Conservation (phyloP, 2,888 invertebrate species). For the Nemapogon koenigi region DNA sequence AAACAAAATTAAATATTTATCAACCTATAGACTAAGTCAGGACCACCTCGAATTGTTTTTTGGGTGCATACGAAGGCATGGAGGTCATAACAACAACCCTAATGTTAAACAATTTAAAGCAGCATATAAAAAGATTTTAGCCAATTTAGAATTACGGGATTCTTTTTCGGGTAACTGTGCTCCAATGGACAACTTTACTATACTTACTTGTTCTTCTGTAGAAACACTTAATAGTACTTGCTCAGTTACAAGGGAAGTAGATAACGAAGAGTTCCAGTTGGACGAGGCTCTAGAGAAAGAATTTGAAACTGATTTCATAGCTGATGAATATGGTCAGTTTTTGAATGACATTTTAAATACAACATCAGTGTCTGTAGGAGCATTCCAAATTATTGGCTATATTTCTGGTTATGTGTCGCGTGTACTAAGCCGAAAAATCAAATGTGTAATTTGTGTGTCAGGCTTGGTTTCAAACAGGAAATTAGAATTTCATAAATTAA, state of each 20-base stretch:
- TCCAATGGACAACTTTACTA: not conserved
- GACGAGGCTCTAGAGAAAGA: too few relatives aligned
- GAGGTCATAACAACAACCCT: not conserved
- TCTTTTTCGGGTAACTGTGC: not conserved
- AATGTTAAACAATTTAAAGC: too few relatives aligned
- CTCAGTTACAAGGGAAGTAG: not conserved
- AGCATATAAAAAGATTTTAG: not conserved
- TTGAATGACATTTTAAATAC: not conserved
- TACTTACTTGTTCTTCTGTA: not conserved
- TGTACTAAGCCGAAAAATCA: slow-evolving; percentile 2
- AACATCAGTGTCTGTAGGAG: not conserved
- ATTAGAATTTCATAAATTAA: not conserved
- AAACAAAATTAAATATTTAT: not conserved
- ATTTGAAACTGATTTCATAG: not conserved
- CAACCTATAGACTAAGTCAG: not conserved
- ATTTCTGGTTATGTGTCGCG: slow-evolving; percentile 4
- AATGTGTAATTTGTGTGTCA: slow-evolving; percentile 5
- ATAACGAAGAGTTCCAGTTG: not conserved
- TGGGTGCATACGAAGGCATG: not conserved
- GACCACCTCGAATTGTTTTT: not conserved
- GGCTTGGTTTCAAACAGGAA: slow-evolving; percentile 1
- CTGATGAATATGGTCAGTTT: not conserved
- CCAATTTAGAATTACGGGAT: not conserved
- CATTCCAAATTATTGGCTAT: not conserved
- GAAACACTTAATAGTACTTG: not conserved